Evolutionary conservation across 1,140 invertebrate species (phyloP).

Genomic region (Radopholus similis): DNA sequence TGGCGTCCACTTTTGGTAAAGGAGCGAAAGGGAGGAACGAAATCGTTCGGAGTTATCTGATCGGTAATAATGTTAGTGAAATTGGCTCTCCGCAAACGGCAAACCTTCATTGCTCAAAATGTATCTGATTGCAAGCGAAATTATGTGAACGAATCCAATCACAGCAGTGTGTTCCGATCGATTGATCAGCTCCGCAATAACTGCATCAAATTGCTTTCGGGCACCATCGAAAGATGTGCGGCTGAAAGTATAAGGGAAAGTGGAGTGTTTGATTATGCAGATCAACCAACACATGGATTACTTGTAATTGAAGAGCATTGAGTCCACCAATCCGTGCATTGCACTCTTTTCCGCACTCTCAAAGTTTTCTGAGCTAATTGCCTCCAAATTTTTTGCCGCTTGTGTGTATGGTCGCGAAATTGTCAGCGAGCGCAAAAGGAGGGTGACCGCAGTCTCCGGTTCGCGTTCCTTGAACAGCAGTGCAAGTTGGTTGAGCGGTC

Average conservation of each 20-base stretch:
- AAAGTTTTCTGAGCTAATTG: background rate
- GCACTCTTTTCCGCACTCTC: background rate
- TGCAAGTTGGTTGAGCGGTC: slow-evolving; percentile 10
- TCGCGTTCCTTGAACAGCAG: background rate
- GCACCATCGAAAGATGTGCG: slow-evolving; percentile 1
- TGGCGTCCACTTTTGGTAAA: slow-evolving; percentile 6
- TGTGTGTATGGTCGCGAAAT: background rate
- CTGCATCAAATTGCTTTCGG: slow-evolving; percentile 7
- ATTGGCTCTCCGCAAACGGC: background rate
- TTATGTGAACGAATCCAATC: background rate
- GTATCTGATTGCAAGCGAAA: background rate
- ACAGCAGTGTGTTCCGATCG: background rate
- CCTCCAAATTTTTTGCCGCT: background rate
- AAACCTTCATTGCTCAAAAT: background rate
- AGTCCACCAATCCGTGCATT: background rate
- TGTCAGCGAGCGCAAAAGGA: background rate
- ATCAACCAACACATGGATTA: no score
- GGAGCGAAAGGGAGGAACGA: slow-evolving; percentile 7
- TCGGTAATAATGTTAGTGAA: slow-evolving; percentile 1
- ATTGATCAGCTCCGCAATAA: background rate
- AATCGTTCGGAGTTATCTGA: slow-evolving; percentile 4
- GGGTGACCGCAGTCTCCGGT: background rate
- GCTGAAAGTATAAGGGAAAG: background rate
- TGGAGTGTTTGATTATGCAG: background rate
- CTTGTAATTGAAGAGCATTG: background rate